These are phyloP conservation scores for Penaeus chinensis DNA, from an alignment of 1,140 invertebrate genomes.

Conservation along the genomic window DNA sequence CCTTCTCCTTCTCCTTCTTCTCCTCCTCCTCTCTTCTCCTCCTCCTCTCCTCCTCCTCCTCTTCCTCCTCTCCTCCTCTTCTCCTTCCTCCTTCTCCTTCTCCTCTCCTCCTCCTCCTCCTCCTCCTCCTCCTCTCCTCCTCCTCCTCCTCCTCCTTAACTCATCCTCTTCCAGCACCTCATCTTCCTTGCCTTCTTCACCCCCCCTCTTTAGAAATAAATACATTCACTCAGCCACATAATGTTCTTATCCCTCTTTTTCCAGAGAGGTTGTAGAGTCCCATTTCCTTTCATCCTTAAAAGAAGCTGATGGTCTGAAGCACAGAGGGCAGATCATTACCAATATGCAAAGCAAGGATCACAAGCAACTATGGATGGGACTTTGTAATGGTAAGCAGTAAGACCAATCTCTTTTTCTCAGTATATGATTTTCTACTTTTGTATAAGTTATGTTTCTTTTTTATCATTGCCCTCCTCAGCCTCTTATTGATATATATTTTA, in stretches of 20 bases:
- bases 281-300: conserved; percentile 96
- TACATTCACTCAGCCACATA: conserved; percentile 15
- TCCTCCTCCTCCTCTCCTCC: too few relatives aligned
- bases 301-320: conserved; percentile 97
- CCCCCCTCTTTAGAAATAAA: not conserved
- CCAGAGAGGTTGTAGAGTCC: conserved; percentile 90
- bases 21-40: too few relatives aligned
- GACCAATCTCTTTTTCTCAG: not conserved
- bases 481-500: too few relatives aligned
- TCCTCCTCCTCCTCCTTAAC: too few relatives aligned
- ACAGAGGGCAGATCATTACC: conserved; percentile 89
- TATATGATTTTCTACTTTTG: not conserved
- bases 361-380: conserved; percentile 93
- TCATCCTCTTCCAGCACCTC: too few relatives aligned
- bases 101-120: too few relatives aligned
- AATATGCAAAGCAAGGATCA: conserved; percentile 98
- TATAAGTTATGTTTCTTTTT: too few relatives aligned
- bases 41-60: too few relatives aligned
- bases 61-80: too few relatives aligned
- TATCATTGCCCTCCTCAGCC: too few relatives aligned
- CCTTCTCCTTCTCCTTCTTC: too few relatives aligned
- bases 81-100: too few relatives aligned
- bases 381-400: conserved; percentile 85
- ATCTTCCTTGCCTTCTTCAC: not conserved
- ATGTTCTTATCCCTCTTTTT: conserved; percentile 67